Conservation (phyloP, 2,113 vertebrate species). For the Acrocephalus arundinaceus region DNA sequence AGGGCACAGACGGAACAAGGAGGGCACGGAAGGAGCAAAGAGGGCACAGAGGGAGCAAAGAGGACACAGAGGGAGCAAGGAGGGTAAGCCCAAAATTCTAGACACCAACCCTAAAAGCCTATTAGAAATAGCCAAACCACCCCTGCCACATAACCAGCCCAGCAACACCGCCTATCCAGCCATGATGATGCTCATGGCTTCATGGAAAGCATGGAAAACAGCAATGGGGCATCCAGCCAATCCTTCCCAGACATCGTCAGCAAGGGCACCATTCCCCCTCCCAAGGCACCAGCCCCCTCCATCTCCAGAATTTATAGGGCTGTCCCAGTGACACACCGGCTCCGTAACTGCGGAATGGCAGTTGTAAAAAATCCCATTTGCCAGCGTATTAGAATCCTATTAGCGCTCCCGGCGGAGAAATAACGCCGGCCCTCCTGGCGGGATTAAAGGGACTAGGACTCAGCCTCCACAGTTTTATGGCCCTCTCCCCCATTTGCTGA, state of each 20-base stretch:
- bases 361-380: conserved; percentile 85
- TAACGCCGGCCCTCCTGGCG: conserved; percentile 69
- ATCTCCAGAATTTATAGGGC: conserved; percentile 68
- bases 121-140: not conserved
- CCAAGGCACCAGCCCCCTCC: not conserved
- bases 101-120: not conserved
- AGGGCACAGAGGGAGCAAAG: too few relatives aligned
- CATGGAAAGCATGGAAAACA: not conserved
- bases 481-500: conserved; percentile 57
- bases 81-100: too few relatives aligned
- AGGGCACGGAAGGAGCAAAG: too few relatives aligned
- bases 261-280: not conserved
- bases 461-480: conserved; percentile 67
- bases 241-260: not conserved
- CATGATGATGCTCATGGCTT: accelerated
- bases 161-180: accelerated
- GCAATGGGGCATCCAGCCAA: accelerated
- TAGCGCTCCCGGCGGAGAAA: conserved; percentile 75
- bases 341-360: conserved; percentile 75
- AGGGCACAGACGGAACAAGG: too few relatives aligned
- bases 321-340: conserved; percentile 64
- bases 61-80: not conserved
- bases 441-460: conserved; percentile 70
- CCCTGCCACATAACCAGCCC: not conserved
- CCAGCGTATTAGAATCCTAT: conserved; percentile 80